Evolutionary conservation across 2,888 invertebrate species (phyloP).

Genomic region (Shargacucullia verbasci): DNA sequence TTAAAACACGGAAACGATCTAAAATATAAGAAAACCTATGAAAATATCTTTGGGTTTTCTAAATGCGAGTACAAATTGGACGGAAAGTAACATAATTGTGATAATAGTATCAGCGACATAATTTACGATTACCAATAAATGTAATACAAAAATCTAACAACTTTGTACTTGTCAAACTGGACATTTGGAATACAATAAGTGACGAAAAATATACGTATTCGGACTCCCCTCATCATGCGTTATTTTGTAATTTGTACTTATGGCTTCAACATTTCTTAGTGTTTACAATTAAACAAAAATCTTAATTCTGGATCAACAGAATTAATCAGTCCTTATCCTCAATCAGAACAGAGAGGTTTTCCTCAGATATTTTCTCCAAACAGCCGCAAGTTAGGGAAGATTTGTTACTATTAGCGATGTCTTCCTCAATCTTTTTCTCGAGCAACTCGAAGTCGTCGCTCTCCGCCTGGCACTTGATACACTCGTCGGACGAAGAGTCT

Average conservation of each 20-base stretch:
- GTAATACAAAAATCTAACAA: constrained; percentile 42
- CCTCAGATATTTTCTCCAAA: constrained; percentile 83
- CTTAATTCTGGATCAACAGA: constrained; percentile 58
- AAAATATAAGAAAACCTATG: constrained; percentile 66
- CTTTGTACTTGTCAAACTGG: constrained; percentile 52
- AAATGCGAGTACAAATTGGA: constrained; percentile 70
- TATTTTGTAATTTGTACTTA: constrained; percentile 58
- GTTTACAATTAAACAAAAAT: constrained; percentile 39
- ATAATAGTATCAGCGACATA: constrained; percentile 47
- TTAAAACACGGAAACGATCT: constrained; percentile 63
- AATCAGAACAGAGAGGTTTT: constrained; percentile 74
- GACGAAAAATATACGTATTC: constrained; percentile 5
- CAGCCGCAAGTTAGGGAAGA: constrained; percentile 68
- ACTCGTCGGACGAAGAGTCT: constrained; percentile 84
- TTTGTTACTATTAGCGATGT: constrained; percentile 64
- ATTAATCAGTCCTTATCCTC: constrained; percentile 69
- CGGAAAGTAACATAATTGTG: constrained; percentile 41
- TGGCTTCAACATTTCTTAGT: constrained; percentile 47
- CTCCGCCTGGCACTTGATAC: constrained; percentile 73
- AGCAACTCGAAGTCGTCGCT: constrained; percentile 80
- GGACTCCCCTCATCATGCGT: constrained; percentile 26
- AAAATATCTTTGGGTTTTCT: constrained; percentile 79
- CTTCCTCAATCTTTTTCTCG: constrained; percentile 80
- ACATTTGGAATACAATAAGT: constrained; percentile 25
- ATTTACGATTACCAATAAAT: constrained; percentile 37